A percentile compares a stretch with the other conserved stretches of the same genome.
Evolutionary conservation across 2,888 invertebrate genomes (phyloP).

Genomic region (Tachystola acroxantha): DNA sequence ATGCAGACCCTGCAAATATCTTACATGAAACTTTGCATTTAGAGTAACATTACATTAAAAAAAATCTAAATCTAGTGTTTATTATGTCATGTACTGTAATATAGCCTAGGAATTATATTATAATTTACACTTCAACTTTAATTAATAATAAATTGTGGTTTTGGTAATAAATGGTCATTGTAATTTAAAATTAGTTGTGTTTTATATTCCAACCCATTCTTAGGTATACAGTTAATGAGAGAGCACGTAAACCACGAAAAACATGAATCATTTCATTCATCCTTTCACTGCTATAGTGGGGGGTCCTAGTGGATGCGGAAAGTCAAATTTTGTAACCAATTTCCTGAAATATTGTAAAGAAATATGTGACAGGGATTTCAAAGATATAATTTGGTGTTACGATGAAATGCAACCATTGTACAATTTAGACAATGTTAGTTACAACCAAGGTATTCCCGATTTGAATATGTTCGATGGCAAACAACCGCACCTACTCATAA

Average conservation of each 20-base stretch:
- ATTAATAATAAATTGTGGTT: too few relatives aligned
- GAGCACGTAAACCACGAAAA: neutral
- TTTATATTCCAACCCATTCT: neutral
- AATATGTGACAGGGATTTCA: conserved; percentile 10
- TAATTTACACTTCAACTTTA: too few relatives aligned
- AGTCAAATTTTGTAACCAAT: conserved; percentile 14
- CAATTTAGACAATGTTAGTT: conserved; percentile 12
- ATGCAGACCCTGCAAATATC: too few relatives aligned
- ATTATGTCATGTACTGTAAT: too few relatives aligned
- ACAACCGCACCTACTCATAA: conserved; percentile 20
- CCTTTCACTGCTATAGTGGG: conserved; percentile 6
- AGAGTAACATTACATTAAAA: too few relatives aligned
- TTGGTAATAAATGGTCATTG: too few relatives aligned
- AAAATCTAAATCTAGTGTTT: too few relatives aligned
- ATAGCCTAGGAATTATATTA: too few relatives aligned
- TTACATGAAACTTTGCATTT: too few relatives aligned
- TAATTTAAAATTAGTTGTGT: too few relatives aligned
- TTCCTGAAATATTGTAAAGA: conserved; percentile 10
- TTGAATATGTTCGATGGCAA: conserved; percentile 23
- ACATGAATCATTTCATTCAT: conserved; percentile 13
- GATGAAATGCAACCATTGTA: conserved; percentile 15
- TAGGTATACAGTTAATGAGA: neutral
- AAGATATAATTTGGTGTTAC: conserved; percentile 14
- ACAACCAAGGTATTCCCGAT: conserved; percentile 25
- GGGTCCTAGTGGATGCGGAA: conserved; percentile 1